Evolutionary conservation across 1,140 invertebrate species (phyloP).

Genomic region (Leucophenga varia): DNA sequence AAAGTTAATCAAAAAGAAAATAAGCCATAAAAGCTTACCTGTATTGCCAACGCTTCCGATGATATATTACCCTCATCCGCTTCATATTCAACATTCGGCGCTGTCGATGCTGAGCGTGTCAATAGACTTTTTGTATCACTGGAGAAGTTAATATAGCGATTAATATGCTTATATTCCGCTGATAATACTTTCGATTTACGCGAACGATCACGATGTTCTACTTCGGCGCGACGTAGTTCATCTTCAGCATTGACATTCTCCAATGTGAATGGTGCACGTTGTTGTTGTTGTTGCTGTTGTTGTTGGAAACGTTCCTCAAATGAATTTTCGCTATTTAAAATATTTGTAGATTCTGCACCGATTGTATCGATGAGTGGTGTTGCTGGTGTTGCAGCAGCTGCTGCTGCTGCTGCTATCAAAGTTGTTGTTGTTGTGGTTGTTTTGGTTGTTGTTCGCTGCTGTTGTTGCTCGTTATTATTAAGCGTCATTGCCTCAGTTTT

Average conservation of each 20-base stretch:
- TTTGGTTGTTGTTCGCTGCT: too few relatives aligned
- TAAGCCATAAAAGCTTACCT: slow-evolving; percentile 17
- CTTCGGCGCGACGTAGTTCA: slow-evolving; percentile 40
- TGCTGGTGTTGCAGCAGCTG: slow-evolving; percentile 30
- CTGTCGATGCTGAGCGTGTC: slow-evolving; percentile 39
- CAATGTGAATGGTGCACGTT: slow-evolving; percentile 36
- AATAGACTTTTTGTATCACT: slow-evolving; percentile 46
- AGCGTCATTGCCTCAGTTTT: too few relatives aligned
- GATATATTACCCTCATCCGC: slow-evolving; percentile 45
- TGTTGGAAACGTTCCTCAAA: slow-evolving; percentile 2
- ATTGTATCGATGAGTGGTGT: slow-evolving; percentile 40
- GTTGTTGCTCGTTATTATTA: too few relatives aligned
- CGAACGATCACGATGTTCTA: slow-evolving; percentile 44
- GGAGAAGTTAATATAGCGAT: slow-evolving; percentile 53
- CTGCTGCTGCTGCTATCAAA: not conserved
- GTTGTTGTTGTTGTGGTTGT: not conserved
- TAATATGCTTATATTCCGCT: slow-evolving; percentile 50
- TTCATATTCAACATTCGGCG: slow-evolving; percentile 27
- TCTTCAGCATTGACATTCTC: slow-evolving; percentile 52
- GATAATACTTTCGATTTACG: slow-evolving; percentile 49
- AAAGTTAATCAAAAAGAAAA: not conserved
- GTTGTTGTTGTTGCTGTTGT: not conserved
- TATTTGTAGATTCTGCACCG: slow-evolving; percentile 26
- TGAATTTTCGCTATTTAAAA: too few relatives aligned
- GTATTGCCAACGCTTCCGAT: slow-evolving; percentile 49